phyloP scores from a whole-genome alignment of 2,113 vertebrate species.

The Equus quagga region DNA sequence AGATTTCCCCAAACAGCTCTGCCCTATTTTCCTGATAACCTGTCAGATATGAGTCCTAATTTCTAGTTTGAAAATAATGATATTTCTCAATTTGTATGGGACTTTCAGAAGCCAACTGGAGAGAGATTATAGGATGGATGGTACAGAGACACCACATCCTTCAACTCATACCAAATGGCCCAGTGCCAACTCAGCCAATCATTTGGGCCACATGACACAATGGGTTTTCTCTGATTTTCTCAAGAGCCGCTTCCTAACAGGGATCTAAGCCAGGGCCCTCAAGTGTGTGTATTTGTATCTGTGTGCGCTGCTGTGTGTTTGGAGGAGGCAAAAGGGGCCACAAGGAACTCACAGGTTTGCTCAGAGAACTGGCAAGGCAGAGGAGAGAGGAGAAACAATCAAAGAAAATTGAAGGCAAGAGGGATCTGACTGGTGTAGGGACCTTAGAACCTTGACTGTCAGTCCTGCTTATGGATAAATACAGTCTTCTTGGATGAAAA shows the following conservation, averaged over 20 bases:
- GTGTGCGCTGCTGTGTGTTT: not conserved
- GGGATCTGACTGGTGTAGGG: not conserved
- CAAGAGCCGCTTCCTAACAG: slow-evolving; percentile 41
- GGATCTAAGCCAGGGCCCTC: slow-evolving; percentile 64
- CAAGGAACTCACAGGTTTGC: not conserved
- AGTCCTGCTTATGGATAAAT: slow-evolving; percentile 52
- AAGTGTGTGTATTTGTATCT: not conserved
- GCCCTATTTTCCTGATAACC: slow-evolving; percentile 14
- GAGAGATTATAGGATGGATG: not conserved
- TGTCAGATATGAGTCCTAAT: not conserved
- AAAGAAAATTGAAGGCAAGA: slow-evolving; percentile 12
- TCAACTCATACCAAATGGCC: not conserved
- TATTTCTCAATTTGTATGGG: not conserved
- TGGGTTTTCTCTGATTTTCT: slow-evolving; percentile 25
- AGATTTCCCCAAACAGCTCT: slow-evolving; percentile 3
- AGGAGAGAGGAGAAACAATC: not conserved
- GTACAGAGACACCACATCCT: not conserved
- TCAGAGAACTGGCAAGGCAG: not conserved
- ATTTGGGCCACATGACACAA: not conserved
- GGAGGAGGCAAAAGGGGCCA: not conserved
- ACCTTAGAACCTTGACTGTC: not conserved
- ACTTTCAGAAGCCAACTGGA: not conserved
- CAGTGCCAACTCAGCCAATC: not conserved
- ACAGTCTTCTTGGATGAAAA: slow-evolving; percentile 37
- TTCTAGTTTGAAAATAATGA: slow-evolving; percentile 16